Base-by-base conservation (phyloP, 2,888 invertebrate species). In the Abrostola triplasia region DNA sequence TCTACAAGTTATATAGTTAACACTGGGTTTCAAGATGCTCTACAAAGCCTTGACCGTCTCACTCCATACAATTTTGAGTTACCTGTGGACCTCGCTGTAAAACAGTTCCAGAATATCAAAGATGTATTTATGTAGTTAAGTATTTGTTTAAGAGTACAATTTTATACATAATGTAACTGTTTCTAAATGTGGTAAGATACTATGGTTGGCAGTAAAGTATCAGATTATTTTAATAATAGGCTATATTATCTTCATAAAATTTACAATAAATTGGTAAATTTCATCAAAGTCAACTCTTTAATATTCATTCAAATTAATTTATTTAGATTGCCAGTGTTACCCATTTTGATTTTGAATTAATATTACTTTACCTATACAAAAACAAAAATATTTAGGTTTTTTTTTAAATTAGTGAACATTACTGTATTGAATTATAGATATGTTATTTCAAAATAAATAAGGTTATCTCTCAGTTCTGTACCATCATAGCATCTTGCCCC, bases 81-180 rank as follows among this genome's bases (percentile, higher is more conserved):
- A 84, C 99, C 99, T 0, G 98, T 99, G 12, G 99, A 99, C 92
- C 95, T 99, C 82, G 99, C 99, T 47, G 97, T 99, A 48, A 96
- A 98, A 85, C 99, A 99, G 85, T 98, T 99, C 88, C 98, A 98
- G 88, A 99, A 99, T 95, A 99, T 99, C 90, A 99, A 98, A 95
- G 99, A 99, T 95, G 98, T 98, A 76, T 98, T 98, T 91, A 96
- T 96, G 95, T 98, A 96, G 81, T 78, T 81, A 77, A 63, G 65
- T 79, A 67, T 81, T 76, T 81, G 79, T 73, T n/a, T 88, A 89
- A 89, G 88, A 83, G 83, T 86, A 87, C 81, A 84, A 83, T 88
- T 88, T 87, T 88, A 85, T 89, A 90, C 83, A 84, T 86, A 84
- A 84, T 87, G 84, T 84, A 79, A 64, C 75, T 77, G 73, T 70